phyloP scores from a whole-genome alignment of 1,140 invertebrate genomes.

The Lasioglossum albipes region DNA sequence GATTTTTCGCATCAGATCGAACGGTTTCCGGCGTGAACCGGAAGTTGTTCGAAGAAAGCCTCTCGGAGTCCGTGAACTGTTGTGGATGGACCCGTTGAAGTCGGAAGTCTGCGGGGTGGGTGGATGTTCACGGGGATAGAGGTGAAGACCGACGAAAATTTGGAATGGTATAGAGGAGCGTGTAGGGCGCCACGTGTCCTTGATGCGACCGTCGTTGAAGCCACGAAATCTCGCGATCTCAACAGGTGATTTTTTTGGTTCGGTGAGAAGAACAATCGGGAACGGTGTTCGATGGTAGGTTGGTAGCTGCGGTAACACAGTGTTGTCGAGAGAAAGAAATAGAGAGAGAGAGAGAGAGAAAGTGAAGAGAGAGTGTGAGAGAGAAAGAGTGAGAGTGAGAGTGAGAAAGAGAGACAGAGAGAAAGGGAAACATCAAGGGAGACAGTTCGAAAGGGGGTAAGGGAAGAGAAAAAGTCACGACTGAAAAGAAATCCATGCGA shows the following conservation, averaged over 20 bases:
- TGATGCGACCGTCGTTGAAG: conserved; percentile 81
- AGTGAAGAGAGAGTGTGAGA: too few relatives aligned
- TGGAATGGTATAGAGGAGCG: conserved; percentile 78
- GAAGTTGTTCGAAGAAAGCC: conserved; percentile 36
- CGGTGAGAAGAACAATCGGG: neutral
- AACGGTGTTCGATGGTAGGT: conserved; percentile 3
- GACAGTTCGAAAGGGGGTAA: conserved; percentile 52
- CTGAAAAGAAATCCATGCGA: conserved; percentile 62
- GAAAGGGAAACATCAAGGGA: conserved; percentile 55
- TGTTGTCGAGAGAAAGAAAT: neutral
- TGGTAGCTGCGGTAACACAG: neutral
- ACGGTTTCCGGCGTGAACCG: neutral
- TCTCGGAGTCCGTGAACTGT: conserved; percentile 45
- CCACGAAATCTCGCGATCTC: conserved; percentile 80
- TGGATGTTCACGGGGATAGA: conserved; percentile 48
- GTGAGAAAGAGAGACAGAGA: too few relatives aligned
- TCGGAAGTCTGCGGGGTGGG: conserved; percentile 41
- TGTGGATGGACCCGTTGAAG: conserved; percentile 34
- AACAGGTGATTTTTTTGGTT: conserved; percentile 66
- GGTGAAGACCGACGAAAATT: conserved; percentile 73
- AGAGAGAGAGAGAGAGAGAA: too few relatives aligned
- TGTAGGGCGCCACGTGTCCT: conserved; percentile 81
- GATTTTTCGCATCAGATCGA: conserved; percentile 32
- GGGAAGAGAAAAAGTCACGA: conserved; percentile 56
- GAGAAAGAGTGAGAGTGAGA: too few relatives aligned